phyloP scores from a whole-genome alignment of 92 coral and sea anemone genomes.

The Paramuricea clavata region DNA sequence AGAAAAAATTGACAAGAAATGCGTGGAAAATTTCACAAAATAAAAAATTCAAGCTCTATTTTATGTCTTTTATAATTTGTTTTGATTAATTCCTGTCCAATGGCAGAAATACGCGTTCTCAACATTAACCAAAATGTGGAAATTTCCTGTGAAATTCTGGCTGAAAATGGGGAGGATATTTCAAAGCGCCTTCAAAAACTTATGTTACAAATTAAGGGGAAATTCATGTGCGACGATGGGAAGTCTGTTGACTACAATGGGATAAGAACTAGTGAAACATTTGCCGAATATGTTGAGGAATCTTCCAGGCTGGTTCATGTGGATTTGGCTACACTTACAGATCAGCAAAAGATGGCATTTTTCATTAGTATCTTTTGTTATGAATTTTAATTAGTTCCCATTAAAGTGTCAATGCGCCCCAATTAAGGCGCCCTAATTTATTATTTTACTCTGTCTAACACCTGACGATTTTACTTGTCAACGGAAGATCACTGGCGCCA shows the following conservation, averaged over 20 bases:
- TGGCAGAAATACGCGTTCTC: too few species aligned
- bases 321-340: slow-evolving; percentile 56
- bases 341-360: slow-evolving; percentile 79
- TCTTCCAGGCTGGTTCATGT: slow-evolving; percentile 64
- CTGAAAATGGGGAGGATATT: slow-evolving; percentile 62
- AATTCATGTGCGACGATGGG: slow-evolving; percentile 84
- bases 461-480: too few species aligned
- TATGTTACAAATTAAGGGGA: slow-evolving; percentile 81
- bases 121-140: too few species aligned
- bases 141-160: neutral
- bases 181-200: slow-evolving; percentile 80
- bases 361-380: slow-evolving; percentile 82
- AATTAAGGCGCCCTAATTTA: neutral
- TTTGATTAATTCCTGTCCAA: too few species aligned
- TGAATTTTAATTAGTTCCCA: too few species aligned
- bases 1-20: too few species aligned
- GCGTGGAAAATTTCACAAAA: too few species aligned
- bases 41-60: too few species aligned
- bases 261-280: slow-evolving; percentile 78
- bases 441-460: too few species aligned
- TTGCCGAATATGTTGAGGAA: slow-evolving; percentile 65
- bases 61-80: too few species aligned
- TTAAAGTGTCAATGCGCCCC: too few species aligned
- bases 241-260: slow-evolving; percentile 76
- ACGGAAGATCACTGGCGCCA: too few species aligned